phyloP scores from a whole-genome alignment of 2,888 invertebrate genomes.

The Pollenia amentaria region DNA sequence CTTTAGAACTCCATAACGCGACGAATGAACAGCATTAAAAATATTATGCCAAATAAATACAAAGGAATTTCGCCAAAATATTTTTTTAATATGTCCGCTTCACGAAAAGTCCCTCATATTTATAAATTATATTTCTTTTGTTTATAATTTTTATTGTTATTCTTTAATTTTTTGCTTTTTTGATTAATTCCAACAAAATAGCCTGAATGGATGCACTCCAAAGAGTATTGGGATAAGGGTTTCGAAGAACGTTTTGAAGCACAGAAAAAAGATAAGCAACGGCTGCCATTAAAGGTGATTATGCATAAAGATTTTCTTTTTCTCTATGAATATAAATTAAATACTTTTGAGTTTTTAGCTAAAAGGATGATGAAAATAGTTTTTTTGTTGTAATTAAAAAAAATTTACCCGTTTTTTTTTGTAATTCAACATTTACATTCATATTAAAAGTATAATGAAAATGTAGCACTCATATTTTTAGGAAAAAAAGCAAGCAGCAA shows the following conservation, averaged over 20 bases:
- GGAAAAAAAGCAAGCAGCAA: too few relatives aligned
- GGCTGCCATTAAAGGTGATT: slow-evolving; percentile 91
- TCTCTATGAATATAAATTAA: slow-evolving; percentile 17
- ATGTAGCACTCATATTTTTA: too few relatives aligned
- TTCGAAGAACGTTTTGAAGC: slow-evolving; percentile 93
- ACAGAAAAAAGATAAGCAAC: slow-evolving; percentile 89
- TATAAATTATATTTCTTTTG: slow-evolving; percentile 45
- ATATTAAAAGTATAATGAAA: too few relatives aligned
- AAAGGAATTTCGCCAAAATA: too few relatives aligned
- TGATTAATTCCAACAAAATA: slow-evolving; percentile 82
- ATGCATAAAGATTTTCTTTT: slow-evolving; percentile 17
- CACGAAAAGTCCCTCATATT: not conserved
- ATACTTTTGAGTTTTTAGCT: not conserved
- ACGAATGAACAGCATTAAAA: too few relatives aligned
- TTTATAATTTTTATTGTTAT: slow-evolving; percentile 26
- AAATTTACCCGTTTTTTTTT: too few relatives aligned
- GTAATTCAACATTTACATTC: too few relatives aligned
- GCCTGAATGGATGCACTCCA: slow-evolving; percentile 94
- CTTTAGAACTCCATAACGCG: too few relatives aligned
- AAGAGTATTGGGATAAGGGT: slow-evolving; percentile 95
- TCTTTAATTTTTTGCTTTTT: slow-evolving; percentile 15
- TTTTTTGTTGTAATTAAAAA: too few relatives aligned
- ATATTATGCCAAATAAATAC: too few relatives aligned
- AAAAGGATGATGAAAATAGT: slow-evolving; percentile 9
- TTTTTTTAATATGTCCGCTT: too few relatives aligned